Base-by-base conservation (phyloP, 2,797 vertebrate genomes). In the Cetoscarus ocellatus region DNA sequence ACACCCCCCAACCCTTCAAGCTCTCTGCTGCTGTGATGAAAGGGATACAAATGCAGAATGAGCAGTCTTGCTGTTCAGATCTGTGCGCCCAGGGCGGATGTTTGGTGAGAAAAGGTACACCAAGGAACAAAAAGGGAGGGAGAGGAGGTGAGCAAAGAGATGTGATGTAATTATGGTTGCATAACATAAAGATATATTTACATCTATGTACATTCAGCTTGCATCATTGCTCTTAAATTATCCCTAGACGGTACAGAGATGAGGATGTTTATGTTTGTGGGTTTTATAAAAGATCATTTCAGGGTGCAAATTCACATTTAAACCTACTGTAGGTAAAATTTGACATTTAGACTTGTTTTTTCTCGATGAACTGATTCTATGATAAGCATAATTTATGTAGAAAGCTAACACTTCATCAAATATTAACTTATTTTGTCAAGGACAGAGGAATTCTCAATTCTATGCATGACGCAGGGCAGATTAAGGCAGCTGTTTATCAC, bases 31-130 rank as follows among this genome's bases (percentile, higher is more conserved):
- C 62, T 56, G 27, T 57, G 58, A 87, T 84, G 72, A 85, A 88
- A 87, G 75, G 50, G 70, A 77, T 75, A 74, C 61, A 73, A 78
- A 86, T 70, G 67, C 67, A 70, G 72, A 78, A 76, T 59, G 68
- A 73, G 67, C 39, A 74, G 59, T 62, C 59, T 50, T 48, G 64
- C 50, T 76, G 51, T 61, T 79, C 18, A 50, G 77, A 77, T 84
- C 9, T 27, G 13, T 72, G 67, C 63, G 68, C 79, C 52, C 42
- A 14, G 49, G 56, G 75, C 61, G 27, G 19, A 62, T 64, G 45
- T 76, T 66, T 74, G 48, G n/a, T 67, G 38, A 64, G 40, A 44
- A 44, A n/a, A 17, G 27, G 57, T 35, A 0, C 27, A 27, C 27
- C 27, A 64, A 50, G 42, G 45, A 79, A 70, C 60, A 67, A 63